Base-by-base conservation (phyloP, 1,140 invertebrate species). In the Zaprionus inermis region DNA sequence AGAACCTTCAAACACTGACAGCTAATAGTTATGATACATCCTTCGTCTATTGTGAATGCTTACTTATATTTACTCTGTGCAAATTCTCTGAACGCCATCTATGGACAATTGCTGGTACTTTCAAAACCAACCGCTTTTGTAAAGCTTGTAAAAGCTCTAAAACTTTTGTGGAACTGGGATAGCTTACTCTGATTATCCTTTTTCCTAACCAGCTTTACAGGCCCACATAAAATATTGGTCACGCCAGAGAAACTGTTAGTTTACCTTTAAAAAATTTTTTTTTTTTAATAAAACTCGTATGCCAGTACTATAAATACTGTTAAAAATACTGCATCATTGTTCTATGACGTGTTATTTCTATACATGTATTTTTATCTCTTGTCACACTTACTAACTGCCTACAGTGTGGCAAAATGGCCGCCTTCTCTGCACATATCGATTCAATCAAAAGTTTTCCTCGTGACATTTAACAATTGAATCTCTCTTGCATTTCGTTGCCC, bases 391-490 rank as follows among this genome's bases (percentile, higher is more conserved):
- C 2, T n/a, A 56, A 20, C 32, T 61, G n/a, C 16, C 9, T 2
- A 44, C n/a, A 9, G 56, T 56, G 16, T 66, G 7, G 11, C 24
- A 38, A 34, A 30, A 4, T 41, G 49, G 18, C 41, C 10, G 32
- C 49, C 16, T 18, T 14, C n/a, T 4, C 18, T 28, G 1, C n/a
- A 52, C 24, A 36, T 57, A 56, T 46, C 41, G 32, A 58, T 65
- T 57, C 24, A 38, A 55, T 61, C 36, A 64, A 44, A 55, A 38
- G 22, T 58, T 22, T 24, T 49, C 2, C 60, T 58, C 32, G 49
- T 68, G 79, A 20, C 57, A 49, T 51, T 80, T 59, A 24, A 44
- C 44, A 67, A 78, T 78, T 72, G 78, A 76, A 75, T 61, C 24
- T 80, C 10, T 12, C 14, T 61, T 28, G 49, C 52, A 65, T 49